phyloP scores from a whole-genome alignment of 1,140 invertebrate genomes.

The Phortica variegata region DNA sequence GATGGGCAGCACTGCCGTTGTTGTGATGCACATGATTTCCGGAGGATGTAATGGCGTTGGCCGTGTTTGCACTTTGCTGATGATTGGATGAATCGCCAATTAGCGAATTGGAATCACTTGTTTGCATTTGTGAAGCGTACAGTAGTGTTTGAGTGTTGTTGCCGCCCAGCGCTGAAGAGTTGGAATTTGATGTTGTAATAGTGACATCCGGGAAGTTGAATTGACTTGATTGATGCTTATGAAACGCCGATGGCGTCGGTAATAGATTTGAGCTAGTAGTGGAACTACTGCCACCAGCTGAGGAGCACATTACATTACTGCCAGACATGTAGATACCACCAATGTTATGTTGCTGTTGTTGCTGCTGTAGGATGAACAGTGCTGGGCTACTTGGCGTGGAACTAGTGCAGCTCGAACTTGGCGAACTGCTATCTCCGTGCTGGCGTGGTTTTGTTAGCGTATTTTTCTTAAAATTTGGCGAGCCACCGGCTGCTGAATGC shows the following conservation, averaged over 20 bases:
- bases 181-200: conserved; percentile 28
- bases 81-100: too few relatives aligned
- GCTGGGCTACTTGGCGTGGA: conserved; percentile 94
- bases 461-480: conserved; percentile 52
- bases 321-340: background rate
- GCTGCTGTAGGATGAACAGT: conserved; percentile 63
- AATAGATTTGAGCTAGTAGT: conserved; percentile 24
- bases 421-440: conserved; percentile 83
- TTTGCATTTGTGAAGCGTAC: conserved; percentile 15
- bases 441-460: conserved; percentile 22
- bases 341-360: conserved; percentile 31
- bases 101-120: background rate
- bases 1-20: conserved; percentile 17
- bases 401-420: conserved; percentile 93
- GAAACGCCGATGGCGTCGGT: conserved; percentile 42
- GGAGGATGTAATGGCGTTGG: too few relatives aligned
- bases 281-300: conserved; percentile 19
- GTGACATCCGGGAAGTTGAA: conserved; percentile 79
- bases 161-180: conserved; percentile 9
- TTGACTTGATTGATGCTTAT: conserved; percentile 62
- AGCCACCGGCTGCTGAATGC: conserved; percentile 43
- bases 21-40: conserved; percentile 8
- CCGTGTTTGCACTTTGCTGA: too few relatives aligned
- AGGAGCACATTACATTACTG: conserved; percentile 13
- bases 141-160: conserved; percentile 19